phyloP scores from a whole-genome alignment of 2,888 invertebrate species.

The Villa cingulata region DNA sequence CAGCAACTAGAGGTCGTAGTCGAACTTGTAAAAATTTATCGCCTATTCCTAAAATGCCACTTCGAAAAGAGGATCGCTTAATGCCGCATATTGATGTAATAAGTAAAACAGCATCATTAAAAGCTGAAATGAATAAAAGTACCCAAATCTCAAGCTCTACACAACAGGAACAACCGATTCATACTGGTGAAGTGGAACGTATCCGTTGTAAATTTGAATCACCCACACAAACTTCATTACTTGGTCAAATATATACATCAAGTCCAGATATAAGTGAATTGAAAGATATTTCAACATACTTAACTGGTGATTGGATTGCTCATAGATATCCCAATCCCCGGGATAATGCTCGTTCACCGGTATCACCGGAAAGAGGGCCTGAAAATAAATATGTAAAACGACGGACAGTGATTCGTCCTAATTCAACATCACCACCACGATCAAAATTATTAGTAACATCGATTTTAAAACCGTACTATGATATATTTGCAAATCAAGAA shows the following conservation, averaged over 20 bases:
- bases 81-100: constrained; percentile 88
- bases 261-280: constrained; percentile 66
- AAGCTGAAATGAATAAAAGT: constrained; percentile 37
- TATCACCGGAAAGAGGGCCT: constrained; percentile 36
- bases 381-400: constrained; percentile 18
- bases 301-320: constrained; percentile 67
- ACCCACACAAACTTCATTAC: constrained; percentile 40
- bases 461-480: constrained; percentile 34
- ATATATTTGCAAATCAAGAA: constrained; percentile 48
- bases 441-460: constrained; percentile 36
- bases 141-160: constrained; percentile 18
- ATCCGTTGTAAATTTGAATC: constrained; percentile 60
- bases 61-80: constrained; percentile 54
- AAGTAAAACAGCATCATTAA: constrained; percentile 63
- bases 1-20: constrained; percentile 37
- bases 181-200: constrained; percentile 56
- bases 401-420: constrained; percentile 10
- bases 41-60: constrained; percentile 49
- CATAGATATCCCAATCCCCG: constrained; percentile 59
- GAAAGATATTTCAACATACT: constrained; percentile 61
- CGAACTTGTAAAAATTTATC: constrained; percentile 41
- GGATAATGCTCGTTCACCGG: constrained; percentile 54
- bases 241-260: constrained; percentile 68
- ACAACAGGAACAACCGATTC: constrained; percentile 22
- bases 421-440: constrained; percentile 37